Conservation (phyloP, 2,113 vertebrate genomes). For the Salvator merianae region DNA sequence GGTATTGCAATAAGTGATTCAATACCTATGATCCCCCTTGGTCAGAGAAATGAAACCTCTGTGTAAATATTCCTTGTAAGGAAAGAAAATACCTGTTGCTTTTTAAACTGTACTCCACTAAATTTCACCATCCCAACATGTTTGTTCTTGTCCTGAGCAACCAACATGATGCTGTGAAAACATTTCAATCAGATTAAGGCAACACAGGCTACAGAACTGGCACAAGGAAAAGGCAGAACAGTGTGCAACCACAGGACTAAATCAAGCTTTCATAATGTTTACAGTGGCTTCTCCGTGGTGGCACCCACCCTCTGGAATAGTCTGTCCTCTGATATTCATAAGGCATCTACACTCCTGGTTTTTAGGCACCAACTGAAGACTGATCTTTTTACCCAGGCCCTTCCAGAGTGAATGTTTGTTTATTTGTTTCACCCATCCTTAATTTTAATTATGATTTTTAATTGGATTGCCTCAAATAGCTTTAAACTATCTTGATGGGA, state of each 20-base stretch:
- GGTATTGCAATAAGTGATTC: background rate
- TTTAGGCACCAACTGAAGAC: too few species aligned
- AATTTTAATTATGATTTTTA: too few species aligned
- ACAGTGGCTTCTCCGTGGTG: too few species aligned
- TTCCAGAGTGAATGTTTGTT: too few species aligned
- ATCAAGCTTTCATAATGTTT: background rate
- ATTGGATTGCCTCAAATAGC: background rate
- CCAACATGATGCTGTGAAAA: background rate
- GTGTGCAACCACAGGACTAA: background rate
- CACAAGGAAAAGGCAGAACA: background rate
- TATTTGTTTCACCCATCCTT: too few species aligned
- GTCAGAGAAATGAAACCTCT: background rate
- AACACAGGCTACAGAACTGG: background rate
- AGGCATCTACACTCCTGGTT: too few species aligned
- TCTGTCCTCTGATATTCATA: too few species aligned
- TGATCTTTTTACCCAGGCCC: too few species aligned
- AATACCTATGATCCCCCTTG: background rate
- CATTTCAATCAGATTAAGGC: background rate
- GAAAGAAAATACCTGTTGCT: background rate
- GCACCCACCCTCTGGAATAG: too few species aligned
- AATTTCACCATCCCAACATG: background rate
- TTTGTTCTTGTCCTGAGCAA: background rate
- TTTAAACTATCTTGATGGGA: background rate
- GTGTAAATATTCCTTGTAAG: background rate
- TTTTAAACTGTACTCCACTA: background rate